phyloP scores from a whole-genome alignment of 2,888 invertebrate genomes.

The Micoletzkya japonica region DNA sequence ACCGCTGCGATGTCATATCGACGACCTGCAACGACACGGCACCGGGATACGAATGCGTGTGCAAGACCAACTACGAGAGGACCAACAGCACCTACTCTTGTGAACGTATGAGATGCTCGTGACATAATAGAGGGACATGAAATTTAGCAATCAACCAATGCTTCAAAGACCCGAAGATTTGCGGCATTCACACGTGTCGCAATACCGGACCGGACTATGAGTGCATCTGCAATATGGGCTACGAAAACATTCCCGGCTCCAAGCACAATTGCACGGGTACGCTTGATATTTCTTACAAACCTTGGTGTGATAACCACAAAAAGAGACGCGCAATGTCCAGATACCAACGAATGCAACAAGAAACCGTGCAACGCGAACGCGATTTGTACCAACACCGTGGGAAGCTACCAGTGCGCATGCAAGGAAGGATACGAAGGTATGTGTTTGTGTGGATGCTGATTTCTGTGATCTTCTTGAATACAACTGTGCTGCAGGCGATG shows the following conservation, averaged over 20 bases:
- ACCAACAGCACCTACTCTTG: conserved; percentile 12
- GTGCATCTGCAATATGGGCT: background rate
- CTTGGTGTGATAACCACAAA: background rate
- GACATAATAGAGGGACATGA: background rate
- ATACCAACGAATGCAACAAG: conserved; percentile 11
- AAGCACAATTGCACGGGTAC: background rate
- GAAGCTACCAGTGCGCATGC: conserved; percentile 23
- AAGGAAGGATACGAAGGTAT: conserved; percentile 8
- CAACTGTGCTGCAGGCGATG: conserved; percentile 10
- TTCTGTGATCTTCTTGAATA: background rate
- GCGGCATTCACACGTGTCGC: conserved; percentile 2
- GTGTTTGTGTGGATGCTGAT: background rate
- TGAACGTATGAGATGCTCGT: background rate
- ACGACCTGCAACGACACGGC: conserved; percentile 8
- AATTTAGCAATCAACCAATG: no score
- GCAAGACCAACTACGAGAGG: conserved; percentile 10
- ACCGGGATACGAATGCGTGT: conserved; percentile 15
- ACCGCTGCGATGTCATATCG: conserved; percentile 14
- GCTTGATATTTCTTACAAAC: background rate
- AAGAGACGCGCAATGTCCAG: background rate
- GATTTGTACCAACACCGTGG: conserved; percentile 9
- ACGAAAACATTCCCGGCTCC: background rate
- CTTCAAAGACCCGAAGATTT: conserved; percentile 8
- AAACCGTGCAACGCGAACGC: conserved; percentile 4
- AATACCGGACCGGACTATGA: background rate